A percentile compares a stretch with the other conserved stretches of the same genome.
Conservation (phyloP, 2,797 vertebrate species). For the Mus minutoides region DNA sequence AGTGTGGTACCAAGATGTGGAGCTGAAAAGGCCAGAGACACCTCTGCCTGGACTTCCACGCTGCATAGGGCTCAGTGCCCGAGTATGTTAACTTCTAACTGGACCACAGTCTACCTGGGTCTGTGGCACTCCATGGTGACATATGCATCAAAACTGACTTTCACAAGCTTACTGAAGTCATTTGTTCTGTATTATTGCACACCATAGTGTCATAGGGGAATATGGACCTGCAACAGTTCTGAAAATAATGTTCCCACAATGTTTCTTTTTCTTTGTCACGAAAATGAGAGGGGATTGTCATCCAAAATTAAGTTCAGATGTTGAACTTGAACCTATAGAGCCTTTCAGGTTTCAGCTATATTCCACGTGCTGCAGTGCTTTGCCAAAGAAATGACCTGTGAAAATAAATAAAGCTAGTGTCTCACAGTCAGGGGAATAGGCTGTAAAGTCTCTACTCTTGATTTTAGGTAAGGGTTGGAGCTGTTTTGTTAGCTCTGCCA, state of each 20-base stretch:
- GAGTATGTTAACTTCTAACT: conserved; percentile 54
- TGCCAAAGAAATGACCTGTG: conserved; percentile 68
- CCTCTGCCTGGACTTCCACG: conserved; percentile 63
- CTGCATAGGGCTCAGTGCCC: conserved; percentile 29
- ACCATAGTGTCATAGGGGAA: conserved; percentile 24
- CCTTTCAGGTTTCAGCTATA: conserved; percentile 42
- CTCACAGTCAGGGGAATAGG: conserved; percentile 27
- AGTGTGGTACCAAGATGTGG: conserved; percentile 76
- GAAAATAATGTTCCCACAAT: conserved; percentile 68
- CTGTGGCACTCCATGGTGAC: conserved; percentile 8
- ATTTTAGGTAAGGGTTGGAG: conserved; percentile 21
- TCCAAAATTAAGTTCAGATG: conserved; percentile 73
- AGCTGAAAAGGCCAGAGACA: conserved; percentile 57
- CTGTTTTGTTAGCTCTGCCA: conserved; percentile 42
- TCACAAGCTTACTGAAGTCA: conserved; percentile 42
- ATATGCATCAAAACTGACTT: conserved; percentile 12
- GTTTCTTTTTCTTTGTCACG: conserved; percentile 69
- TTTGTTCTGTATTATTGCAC: conserved; percentile 59
- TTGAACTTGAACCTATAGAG: conserved; percentile 41
- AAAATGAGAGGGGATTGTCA: conserved; percentile 58
- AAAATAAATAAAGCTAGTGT: conserved; percentile 61
- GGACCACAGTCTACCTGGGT: neutral
- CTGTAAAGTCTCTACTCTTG: conserved; percentile 29
- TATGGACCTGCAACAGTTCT: conserved; percentile 40
- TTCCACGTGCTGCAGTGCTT: conserved; percentile 39